These are phyloP conservation scores for Pedionomus torquatus DNA, from an alignment of 2,113 vertebrate species.

Conservation along the genomic window DNA sequence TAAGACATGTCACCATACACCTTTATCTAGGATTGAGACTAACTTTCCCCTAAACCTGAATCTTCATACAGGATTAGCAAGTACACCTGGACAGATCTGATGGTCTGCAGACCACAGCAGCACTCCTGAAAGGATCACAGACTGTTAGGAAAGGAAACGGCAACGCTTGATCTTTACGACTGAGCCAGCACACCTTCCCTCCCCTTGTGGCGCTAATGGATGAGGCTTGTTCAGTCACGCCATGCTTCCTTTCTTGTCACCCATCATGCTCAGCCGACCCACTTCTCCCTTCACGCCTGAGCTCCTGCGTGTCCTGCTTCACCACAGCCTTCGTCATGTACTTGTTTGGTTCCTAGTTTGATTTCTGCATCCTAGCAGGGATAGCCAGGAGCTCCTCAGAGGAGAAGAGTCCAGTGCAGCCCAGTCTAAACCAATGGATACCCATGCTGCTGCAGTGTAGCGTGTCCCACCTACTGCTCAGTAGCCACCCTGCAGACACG, in stretches of 20 bases:
- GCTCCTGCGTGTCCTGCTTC: neutral
- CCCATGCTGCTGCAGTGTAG: neutral
- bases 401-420: neutral
- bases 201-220: neutral
- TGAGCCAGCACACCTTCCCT: neutral
- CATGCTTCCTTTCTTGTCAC: neutral
- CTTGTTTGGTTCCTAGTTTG: neutral
- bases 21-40: neutral
- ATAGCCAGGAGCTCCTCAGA: neutral
- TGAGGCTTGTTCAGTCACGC: neutral
- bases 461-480: neutral
- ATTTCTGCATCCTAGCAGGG: neutral
- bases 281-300: neutral
- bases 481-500: neutral
- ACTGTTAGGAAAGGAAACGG: neutral
- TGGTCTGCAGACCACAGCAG: neutral
- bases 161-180: neutral
- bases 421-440: neutral
- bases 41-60: neutral
- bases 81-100: neutral
- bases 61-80: neutral
- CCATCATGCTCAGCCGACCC: fast-evolving
- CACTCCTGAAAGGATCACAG: neutral
- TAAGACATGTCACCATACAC: neutral
- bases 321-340: neutral